Percentiles rank a stretch among this genome's conserved stretches.
Evolutionary conservation across 2,797 vertebrate species (phyloP).

Genomic region (Picus viridis): DNA sequence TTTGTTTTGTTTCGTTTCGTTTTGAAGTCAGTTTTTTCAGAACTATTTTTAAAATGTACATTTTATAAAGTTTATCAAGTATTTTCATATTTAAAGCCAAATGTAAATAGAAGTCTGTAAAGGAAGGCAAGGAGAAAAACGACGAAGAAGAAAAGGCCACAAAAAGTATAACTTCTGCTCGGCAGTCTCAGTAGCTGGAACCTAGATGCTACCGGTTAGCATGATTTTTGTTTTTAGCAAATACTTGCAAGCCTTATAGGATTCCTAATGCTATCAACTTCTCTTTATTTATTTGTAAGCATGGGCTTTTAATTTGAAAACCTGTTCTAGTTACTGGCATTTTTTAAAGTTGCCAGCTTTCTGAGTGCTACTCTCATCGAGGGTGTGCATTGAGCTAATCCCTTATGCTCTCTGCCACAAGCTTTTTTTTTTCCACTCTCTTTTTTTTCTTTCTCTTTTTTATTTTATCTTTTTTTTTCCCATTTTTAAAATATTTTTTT

Average conservation of each 20-base stretch:
- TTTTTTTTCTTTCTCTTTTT: neutral
- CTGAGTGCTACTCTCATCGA: slow-evolving; percentile 43
- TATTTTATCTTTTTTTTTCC: neutral
- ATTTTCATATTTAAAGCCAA: slow-evolving; percentile 91
- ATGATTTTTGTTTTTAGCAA: slow-evolving; percentile 73
- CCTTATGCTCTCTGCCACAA: slow-evolving; percentile 43
- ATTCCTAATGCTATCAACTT: slow-evolving; percentile 76
- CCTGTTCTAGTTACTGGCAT: slow-evolving; percentile 73
- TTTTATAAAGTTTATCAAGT: slow-evolving; percentile 88
- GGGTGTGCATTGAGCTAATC: slow-evolving; percentile 66
- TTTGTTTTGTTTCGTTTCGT: slow-evolving; percentile 33
- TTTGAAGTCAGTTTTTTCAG: slow-evolving; percentile 77
- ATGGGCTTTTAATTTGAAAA: slow-evolving; percentile 79
- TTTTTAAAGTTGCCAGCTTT: slow-evolving; percentile 72
- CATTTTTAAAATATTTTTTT: too few species aligned
- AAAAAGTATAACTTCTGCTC: slow-evolving; percentile 71
- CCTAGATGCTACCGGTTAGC: slow-evolving; percentile 85
- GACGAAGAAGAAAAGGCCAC: slow-evolving; percentile 71
- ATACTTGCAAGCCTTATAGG: slow-evolving; percentile 80
- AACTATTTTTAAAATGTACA: slow-evolving; percentile 83
- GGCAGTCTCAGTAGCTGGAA: slow-evolving; percentile 74
- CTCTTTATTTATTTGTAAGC: slow-evolving; percentile 86
- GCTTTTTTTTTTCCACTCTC: neutral
- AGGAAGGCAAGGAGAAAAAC: slow-evolving; percentile 74
- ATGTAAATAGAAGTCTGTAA: slow-evolving; percentile 86